These are phyloP conservation scores for Cetonia aurata DNA, from an alignment of 2,888 invertebrate species.

Conservation along the genomic window DNA sequence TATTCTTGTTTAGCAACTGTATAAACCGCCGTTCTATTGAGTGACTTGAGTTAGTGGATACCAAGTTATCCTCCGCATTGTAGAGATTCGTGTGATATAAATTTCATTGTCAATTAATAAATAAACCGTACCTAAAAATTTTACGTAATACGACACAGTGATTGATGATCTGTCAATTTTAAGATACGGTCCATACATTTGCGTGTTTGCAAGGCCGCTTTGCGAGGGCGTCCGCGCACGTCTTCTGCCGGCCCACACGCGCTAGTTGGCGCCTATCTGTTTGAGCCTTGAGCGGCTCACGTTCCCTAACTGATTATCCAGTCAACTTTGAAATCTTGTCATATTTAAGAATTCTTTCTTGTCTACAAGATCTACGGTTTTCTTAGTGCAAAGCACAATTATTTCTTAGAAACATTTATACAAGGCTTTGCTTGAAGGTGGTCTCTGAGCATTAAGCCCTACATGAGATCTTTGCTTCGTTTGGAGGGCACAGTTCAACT, in stretches of 20 bases:
- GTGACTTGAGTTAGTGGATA: too few relatives aligned
- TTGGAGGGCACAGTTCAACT: too few relatives aligned
- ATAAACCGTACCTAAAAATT: conserved; percentile 22
- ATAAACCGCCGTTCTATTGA: too few relatives aligned
- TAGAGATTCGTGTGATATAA: conserved; percentile 3
- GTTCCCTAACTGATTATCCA: conserved; percentile 47
- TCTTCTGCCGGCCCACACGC: conserved; percentile 49
- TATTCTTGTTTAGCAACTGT: too few relatives aligned
- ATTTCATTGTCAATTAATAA: conserved; percentile 28
- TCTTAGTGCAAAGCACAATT: conserved; percentile 31
- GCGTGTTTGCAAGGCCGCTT: conserved; percentile 52
- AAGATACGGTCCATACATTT: conserved; percentile 49
- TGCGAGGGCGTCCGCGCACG: conserved; percentile 51
- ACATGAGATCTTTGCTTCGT: too few relatives aligned
- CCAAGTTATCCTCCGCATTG: too few relatives aligned
- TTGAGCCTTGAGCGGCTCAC: conserved; percentile 50
- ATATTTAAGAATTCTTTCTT: conserved; percentile 32
- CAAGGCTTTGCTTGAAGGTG: conserved; percentile 30
- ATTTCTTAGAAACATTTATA: conserved; percentile 24
- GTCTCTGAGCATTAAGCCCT: conserved; percentile 6
- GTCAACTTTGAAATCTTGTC: conserved; percentile 45
- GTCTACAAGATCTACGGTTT: conserved; percentile 21
- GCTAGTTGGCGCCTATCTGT: conserved; percentile 52
- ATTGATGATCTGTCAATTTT: conserved; percentile 42
- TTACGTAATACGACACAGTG: conserved; percentile 34